phyloP scores from a whole-genome alignment of 2,797 vertebrate genomes.

The Loriculus beryllinus region DNA sequence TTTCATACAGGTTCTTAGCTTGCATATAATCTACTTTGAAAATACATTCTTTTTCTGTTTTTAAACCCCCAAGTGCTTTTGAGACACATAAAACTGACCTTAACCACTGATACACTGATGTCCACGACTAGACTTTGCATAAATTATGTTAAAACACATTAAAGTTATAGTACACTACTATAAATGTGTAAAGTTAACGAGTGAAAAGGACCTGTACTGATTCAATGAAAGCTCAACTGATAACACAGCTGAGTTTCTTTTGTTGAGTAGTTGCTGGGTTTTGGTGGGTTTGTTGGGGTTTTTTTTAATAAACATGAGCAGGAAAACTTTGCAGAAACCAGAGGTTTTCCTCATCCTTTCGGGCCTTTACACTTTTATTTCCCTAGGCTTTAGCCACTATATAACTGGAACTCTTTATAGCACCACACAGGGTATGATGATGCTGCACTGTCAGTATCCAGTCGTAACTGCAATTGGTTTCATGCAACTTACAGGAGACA shows the following conservation, averaged over 20 bases:
- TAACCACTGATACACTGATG: not conserved
- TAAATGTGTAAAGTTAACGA: not conserved
- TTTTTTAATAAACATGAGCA: not conserved
- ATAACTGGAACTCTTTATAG: not conserved
- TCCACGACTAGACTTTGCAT: not conserved
- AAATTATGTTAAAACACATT: not conserved
- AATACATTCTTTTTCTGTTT: not conserved
- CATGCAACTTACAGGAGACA: not conserved
- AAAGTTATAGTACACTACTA: not conserved
- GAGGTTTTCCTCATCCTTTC: not conserved
- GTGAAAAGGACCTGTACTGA: not conserved
- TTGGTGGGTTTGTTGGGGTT: not conserved
- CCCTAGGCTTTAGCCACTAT: not conserved
- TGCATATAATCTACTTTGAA: not conserved
- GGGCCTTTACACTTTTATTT: not conserved
- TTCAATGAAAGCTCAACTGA: not conserved
- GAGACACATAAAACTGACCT: not conserved
- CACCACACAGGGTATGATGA: fast-evolving
- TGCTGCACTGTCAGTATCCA: fast-evolving
- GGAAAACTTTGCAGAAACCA: not conserved
- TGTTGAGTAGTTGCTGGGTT: not conserved
- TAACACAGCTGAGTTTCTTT: not conserved
- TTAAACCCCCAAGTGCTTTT: not conserved
- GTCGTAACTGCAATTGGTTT: not conserved
- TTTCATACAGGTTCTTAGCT: not conserved